Conservation (phyloP, 2,888 invertebrate genomes). For the Dichetophora obliterata region DNA sequence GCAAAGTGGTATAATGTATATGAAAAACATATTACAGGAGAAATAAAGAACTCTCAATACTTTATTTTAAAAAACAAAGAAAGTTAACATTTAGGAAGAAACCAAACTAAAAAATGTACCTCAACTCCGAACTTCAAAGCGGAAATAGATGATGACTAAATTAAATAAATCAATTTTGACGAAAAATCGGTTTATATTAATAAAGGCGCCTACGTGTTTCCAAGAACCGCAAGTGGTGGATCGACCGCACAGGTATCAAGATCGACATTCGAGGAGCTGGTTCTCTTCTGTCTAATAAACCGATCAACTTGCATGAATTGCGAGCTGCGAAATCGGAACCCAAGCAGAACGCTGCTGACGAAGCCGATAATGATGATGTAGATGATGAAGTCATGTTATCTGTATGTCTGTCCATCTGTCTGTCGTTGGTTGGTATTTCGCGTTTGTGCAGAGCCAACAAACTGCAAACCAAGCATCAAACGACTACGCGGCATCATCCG, state of each 20-base stretch:
- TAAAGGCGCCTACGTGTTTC: conserved; percentile 45
- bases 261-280: not conserved
- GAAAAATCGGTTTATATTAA: conserved; percentile 19
- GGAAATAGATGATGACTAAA: too few species aligned
- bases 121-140: too few species aligned
- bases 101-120: too few species aligned
- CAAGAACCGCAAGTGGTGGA: conserved; percentile 44
- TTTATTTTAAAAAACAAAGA: too few species aligned
- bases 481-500: conserved; percentile 36
- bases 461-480: not conserved
- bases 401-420: too few species aligned
- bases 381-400: not conserved
- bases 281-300: conserved; percentile 38
- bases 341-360: conserved; percentile 14
- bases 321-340: conserved; percentile 42
- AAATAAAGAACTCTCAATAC: too few species aligned
- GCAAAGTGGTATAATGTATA: too few species aligned
- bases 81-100: too few species aligned
- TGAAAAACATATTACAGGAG: too few species aligned
- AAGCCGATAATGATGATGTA: conserved; percentile 18
- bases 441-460: not conserved
- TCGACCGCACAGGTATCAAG: conserved; percentile 37
- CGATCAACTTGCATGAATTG: conserved; percentile 43
- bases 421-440: conserved; percentile 1
- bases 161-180: conserved; percentile 23